Conservation (phyloP, 1,140 invertebrate species). For the Ridgeia piscesae region DNA sequence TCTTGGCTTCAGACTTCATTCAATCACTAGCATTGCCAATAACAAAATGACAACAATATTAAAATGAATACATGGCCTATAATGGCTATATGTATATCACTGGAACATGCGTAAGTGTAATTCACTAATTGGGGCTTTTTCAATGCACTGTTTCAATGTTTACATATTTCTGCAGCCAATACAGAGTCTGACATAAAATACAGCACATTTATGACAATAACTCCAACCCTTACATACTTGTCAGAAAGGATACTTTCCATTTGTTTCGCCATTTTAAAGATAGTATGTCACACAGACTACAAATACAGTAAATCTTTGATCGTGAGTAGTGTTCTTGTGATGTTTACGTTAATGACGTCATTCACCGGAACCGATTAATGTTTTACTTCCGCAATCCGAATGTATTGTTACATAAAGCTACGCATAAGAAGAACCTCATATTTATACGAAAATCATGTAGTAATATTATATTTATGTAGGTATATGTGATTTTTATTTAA, state of each 20-base stretch:
- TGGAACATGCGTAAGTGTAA: too few species aligned
- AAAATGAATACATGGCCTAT: too few species aligned
- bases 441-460: background rate
- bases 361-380: too few species aligned
- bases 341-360: constrained; percentile 8
- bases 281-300: background rate
- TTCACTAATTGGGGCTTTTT: too few species aligned
- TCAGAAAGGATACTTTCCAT: constrained; percentile 14
- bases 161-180: background rate
- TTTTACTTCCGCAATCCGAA: too few species aligned
- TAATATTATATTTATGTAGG: background rate
- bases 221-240: background rate
- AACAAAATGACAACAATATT: too few species aligned
- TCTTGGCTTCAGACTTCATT: too few species aligned
- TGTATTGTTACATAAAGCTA: background rate
- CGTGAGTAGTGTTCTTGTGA: constrained; percentile 10
- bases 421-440: background rate
- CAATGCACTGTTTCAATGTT: too few species aligned
- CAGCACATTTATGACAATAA: background rate
- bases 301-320: background rate
- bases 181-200: background rate
- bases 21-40: too few species aligned
- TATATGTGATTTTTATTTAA: background rate
- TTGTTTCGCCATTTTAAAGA: constrained; percentile 5
- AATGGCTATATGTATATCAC: too few species aligned